These are phyloP conservation scores for Acromyrmex echinatior DNA, from an alignment of 1,140 invertebrate genomes.

Conservation along the genomic window DNA sequence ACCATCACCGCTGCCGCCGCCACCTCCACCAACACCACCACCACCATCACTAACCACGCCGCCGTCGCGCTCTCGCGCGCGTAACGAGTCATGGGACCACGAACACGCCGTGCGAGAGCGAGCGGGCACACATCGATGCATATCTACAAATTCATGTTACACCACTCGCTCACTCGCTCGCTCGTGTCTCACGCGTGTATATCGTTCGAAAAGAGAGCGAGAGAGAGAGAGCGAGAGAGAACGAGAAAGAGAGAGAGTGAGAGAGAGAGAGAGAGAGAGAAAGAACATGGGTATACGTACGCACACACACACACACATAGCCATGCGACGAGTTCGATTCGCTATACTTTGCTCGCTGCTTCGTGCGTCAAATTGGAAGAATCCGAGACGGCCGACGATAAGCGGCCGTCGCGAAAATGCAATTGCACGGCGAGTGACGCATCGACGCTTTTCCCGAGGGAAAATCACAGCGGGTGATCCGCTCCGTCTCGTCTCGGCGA, in stretches of 20 bases:
- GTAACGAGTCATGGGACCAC: conserved; percentile 66
- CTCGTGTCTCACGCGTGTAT: conserved; percentile 39
- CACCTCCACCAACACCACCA: neutral
- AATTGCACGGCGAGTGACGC: neutral
- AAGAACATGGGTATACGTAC: neutral
- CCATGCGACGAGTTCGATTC: conserved; percentile 59
- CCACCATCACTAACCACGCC: conserved; percentile 28
- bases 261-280: neutral
- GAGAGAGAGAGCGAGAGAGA: neutral
- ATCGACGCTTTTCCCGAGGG: conserved; percentile 40
- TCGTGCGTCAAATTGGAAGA: conserved; percentile 45
- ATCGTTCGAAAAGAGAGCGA: neutral
- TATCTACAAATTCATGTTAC: neutral
- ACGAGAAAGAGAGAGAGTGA: neutral
- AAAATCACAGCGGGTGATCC: conserved; percentile 54
- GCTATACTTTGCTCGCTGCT: conserved; percentile 47
- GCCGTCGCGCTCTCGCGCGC: conserved; percentile 60
- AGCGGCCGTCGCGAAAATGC: conserved; percentile 34
- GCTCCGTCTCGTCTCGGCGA: conserved; percentile 52
- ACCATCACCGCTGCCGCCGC: neutral
- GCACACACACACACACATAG: neutral
- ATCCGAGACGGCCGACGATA: conserved; percentile 18
- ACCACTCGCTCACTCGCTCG: neutral
- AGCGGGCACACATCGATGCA: conserved; percentile 1
- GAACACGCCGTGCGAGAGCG: conserved; percentile 44